These are phyloP conservation scores for Mythimna impura DNA, from an alignment of 2,888 invertebrate genomes.

Conservation along the genomic window DNA sequence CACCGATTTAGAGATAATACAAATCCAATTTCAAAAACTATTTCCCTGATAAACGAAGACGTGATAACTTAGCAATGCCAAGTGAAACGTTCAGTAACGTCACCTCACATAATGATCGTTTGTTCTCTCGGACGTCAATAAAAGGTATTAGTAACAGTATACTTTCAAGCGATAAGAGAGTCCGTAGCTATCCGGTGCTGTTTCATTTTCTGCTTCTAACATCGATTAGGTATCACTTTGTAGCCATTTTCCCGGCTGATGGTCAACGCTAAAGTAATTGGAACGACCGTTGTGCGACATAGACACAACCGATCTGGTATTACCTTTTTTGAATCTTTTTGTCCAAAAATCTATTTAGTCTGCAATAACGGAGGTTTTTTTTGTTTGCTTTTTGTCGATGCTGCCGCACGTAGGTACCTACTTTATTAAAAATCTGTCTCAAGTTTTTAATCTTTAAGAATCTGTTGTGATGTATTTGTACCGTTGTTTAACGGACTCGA, in stretches of 20 bases:
- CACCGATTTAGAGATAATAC: constrained; percentile 61
- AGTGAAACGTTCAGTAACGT: constrained; percentile 46
- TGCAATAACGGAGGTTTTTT: constrained; percentile 84
- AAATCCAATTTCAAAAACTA: constrained; percentile 50
- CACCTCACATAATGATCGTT: constrained; percentile 55
- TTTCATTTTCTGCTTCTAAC: constrained; percentile 42
- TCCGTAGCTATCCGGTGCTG: constrained; percentile 19
- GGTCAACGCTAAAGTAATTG: constrained; percentile 77
- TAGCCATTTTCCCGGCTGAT: constrained; percentile 64
- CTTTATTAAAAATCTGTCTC: constrained; percentile 83
- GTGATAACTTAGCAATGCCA: constrained; percentile 54
- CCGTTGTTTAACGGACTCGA: constrained; percentile 76
- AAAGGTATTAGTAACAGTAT: constrained; percentile 47
- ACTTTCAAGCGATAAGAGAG: constrained; percentile 45
- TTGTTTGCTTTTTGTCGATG: constrained; percentile 73
- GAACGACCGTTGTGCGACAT: constrained; percentile 87
- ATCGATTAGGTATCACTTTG: constrained; percentile 43
- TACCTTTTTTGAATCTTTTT: constrained; percentile 87
- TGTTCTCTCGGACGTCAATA: constrained; percentile 45
- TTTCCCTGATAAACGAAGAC: constrained; percentile 49
- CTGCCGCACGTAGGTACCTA: constrained; percentile 72
- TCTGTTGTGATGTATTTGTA: constrained; percentile 65
- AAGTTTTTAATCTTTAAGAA: constrained; percentile 73
- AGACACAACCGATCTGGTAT: constrained; percentile 80
- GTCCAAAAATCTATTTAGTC: constrained; percentile 87